Evolutionary conservation across 2,888 invertebrate species (phyloP), one percentile per base, ranked within the genome.

Genomic region (Coremacera marginata): DNA sequence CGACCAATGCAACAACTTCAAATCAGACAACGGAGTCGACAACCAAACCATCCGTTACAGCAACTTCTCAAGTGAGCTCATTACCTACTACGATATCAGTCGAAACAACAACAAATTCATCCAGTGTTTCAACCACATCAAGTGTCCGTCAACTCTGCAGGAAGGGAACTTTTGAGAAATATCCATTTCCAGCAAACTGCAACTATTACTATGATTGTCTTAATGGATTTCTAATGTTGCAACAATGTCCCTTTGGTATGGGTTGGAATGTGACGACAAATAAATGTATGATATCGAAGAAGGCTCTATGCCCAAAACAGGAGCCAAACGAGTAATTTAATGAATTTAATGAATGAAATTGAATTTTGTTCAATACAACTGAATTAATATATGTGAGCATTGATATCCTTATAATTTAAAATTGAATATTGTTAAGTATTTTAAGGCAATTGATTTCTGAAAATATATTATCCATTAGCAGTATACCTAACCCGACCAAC

Each of bases 171-270:
- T 49, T 49, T 51, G 51, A 16, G 8, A 68, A 51, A 27, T 89
- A 84, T 82, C 84, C 85, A 1, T 88, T 89, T 84, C 81, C 85
- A 4, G 81, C 77, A 9, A 87, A 87, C 62, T 89, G 89, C 78
- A 87, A 86, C 31, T 89, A 87, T 75, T 89, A 86, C 74, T 88
- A 87, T 74, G 82, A 82, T 3, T 89, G 89, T 63, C 81, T 82
- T 9, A 83, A 84, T 62, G 89, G 89, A 2, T 84, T 80, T 68
- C 76, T 89, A n/a, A 82, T 86, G 79, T 82, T 89, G 9, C 88
- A 88, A 80, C 88, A 89, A 76, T 89, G 89, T 75, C 89, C 89
- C 0, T 83, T 86, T 77, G 85, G 83, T 63, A 86, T 84, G 60
- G 85, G 85, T 27, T 89, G 88, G 88, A 89, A 89, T 78, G 67